phyloP scores from a whole-genome alignment of 2,888 invertebrate species.

The Drosophila meridiana region DNA sequence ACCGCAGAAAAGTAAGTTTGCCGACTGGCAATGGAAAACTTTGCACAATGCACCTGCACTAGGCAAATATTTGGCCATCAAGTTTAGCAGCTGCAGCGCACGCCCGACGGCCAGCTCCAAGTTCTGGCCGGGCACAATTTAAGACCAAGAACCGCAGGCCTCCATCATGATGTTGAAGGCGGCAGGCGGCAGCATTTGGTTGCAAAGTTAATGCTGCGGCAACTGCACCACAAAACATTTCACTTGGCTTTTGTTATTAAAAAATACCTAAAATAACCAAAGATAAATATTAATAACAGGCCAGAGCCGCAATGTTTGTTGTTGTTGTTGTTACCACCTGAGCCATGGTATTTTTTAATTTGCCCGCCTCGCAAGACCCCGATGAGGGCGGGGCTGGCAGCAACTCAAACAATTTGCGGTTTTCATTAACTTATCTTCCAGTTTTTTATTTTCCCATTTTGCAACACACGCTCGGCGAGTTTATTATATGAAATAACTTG shows the following conservation, averaged over 20 bases:
- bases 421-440: constrained; percentile 73
- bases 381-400: constrained; percentile 17
- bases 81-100: constrained; percentile 57
- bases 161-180: background rate
- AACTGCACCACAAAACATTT: constrained; percentile 67
- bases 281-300: constrained; percentile 80
- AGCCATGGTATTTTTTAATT: constrained; percentile 76
- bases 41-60: constrained; percentile 55
- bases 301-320: constrained; percentile 52
- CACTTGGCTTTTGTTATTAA: constrained; percentile 74
- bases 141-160: constrained; percentile 32
- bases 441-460: constrained; percentile 39
- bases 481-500: constrained; percentile 78
- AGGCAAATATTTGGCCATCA: constrained; percentile 73
- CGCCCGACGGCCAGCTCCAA: constrained; percentile 37
- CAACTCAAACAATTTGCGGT: constrained; percentile 79
- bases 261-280: constrained; percentile 80
- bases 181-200: constrained; percentile 8
- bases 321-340: constrained; percentile 40
- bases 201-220: constrained; percentile 58
- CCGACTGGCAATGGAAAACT: constrained; percentile 54
- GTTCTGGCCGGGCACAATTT: constrained; percentile 28
- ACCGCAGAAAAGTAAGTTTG: constrained; percentile 70
- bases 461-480: constrained; percentile 59
- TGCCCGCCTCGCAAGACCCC: constrained; percentile 45